Evolutionary conservation across 2,888 invertebrate species (phyloP).

Genomic region (Andrena trimmerana): DNA sequence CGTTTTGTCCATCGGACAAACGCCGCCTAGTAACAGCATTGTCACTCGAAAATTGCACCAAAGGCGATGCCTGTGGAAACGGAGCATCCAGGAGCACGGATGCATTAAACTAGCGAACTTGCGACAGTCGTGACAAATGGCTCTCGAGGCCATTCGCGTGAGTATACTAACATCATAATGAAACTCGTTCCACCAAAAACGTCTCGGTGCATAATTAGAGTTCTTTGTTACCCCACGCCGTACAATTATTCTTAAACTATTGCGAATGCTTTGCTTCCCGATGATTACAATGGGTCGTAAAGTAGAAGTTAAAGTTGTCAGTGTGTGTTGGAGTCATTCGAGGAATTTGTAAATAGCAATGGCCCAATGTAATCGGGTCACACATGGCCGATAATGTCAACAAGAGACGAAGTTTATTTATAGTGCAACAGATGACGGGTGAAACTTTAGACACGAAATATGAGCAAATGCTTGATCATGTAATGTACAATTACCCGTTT

Average conservation of each 20-base stretch:
- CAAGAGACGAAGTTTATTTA: constrained; percentile 30
- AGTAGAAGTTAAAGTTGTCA: not conserved
- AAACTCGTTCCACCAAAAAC: constrained; percentile 58
- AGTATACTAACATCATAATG: constrained; percentile 68
- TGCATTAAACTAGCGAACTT: constrained; percentile 72
- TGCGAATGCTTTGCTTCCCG: not conserved
- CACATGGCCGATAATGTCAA: constrained; percentile 37
- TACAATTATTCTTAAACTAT: constrained; percentile 45
- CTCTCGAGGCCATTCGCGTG: constrained; percentile 59
- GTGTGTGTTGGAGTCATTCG: not conserved
- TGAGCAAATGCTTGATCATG: not conserved
- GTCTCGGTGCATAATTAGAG: constrained; percentile 57
- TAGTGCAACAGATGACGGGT: constrained; percentile 8
- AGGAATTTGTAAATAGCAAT: constrained; percentile 27
- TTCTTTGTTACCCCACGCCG: constrained; percentile 42
- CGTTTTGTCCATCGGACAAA: constrained; percentile 55
- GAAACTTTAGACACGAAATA: not conserved
- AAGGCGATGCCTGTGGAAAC: constrained; percentile 61
- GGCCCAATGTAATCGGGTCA: constrained; percentile 34
- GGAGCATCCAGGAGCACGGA: constrained; percentile 55
- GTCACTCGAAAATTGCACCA: constrained; percentile 63
- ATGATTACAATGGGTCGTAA: not conserved
- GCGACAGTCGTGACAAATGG: constrained; percentile 73
- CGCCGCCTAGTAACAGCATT: constrained; percentile 56
- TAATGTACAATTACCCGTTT: constrained; percentile 7